Evolutionary conservation across 2,797 vertebrate genomes (phyloP).

Genomic region (Acanthurus tractus): DNA sequence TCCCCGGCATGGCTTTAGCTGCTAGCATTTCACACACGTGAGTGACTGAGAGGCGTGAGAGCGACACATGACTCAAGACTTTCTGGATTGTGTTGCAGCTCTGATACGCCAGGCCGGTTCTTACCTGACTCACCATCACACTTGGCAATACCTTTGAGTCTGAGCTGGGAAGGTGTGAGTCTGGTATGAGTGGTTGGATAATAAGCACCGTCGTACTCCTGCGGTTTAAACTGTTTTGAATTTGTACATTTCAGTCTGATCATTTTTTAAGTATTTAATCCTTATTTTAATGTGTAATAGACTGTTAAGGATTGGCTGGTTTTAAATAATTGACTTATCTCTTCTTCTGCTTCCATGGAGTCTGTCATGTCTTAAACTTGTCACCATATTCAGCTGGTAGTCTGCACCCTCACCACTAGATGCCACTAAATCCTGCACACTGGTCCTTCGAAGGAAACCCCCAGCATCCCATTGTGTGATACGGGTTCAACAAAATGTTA

Average conservation of each 20-base stretch:
- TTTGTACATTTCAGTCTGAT: neutral
- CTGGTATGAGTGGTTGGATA: neutral
- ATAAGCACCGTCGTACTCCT: neutral
- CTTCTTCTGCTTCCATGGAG: too few relatives aligned
- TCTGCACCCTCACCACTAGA: too few relatives aligned
- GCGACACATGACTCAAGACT: constrained; percentile 31
- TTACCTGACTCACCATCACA: constrained; percentile 33
- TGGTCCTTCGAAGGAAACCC: too few relatives aligned
- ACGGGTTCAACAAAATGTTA: too few relatives aligned
- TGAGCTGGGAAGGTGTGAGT: neutral
- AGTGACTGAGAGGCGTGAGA: constrained; percentile 15
- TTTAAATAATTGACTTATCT: too few relatives aligned
- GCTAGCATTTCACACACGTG: constrained; percentile 17
- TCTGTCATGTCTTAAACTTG: too few relatives aligned
- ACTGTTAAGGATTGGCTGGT: neutral
- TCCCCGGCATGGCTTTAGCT: neutral
- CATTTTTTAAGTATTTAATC: neutral
- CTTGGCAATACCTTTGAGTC: neutral
- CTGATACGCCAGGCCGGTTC: neutral
- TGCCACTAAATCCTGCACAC: too few relatives aligned
- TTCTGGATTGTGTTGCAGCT: constrained; percentile 24
- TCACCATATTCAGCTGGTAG: too few relatives aligned
- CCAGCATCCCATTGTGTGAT: too few relatives aligned
- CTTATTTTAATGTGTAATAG: neutral
- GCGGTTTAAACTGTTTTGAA: neutral